phyloP scores from a whole-genome alignment of 2,113 vertebrate genomes.

The Limnothrissa miodon region DNA sequence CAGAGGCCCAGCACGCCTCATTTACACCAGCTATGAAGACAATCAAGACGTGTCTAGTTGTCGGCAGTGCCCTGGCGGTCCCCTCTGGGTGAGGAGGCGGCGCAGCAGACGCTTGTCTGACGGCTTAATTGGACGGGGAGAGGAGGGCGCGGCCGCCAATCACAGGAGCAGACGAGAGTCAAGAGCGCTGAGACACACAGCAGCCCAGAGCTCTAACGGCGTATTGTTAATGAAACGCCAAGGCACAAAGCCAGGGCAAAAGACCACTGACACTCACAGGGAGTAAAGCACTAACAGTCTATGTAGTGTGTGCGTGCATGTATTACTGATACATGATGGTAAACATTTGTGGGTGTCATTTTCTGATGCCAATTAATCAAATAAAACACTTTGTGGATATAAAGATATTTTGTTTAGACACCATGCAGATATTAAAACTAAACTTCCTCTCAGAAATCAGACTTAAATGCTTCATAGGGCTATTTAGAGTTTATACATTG shows the following conservation, averaged over 20 bases:
- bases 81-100: background rate
- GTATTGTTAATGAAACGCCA: background rate
- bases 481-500: no score
- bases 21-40: background rate
- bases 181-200: background rate
- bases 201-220: background rate
- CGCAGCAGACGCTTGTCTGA: background rate
- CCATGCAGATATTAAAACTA: no score
- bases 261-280: no score
- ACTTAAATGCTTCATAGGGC: no score
- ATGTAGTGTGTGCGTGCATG: no score
- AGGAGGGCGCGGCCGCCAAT: background rate
- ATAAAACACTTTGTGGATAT: no score
- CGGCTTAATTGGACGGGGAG: background rate
- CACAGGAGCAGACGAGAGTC: background rate
- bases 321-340: no score
- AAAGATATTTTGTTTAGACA: no score
- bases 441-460: no score
- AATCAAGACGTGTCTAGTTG: background rate
- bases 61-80: background rate
- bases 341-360: no score
- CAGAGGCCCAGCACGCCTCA: background rate
- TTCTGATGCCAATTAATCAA: no score
- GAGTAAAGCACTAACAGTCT: no score
- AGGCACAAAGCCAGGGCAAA: background rate